Evolutionary conservation across 2,797 vertebrate genomes (phyloP), one percentile per base, ranked within the genome.

Genomic region (Pseudotriccus pelzelni): DNA sequence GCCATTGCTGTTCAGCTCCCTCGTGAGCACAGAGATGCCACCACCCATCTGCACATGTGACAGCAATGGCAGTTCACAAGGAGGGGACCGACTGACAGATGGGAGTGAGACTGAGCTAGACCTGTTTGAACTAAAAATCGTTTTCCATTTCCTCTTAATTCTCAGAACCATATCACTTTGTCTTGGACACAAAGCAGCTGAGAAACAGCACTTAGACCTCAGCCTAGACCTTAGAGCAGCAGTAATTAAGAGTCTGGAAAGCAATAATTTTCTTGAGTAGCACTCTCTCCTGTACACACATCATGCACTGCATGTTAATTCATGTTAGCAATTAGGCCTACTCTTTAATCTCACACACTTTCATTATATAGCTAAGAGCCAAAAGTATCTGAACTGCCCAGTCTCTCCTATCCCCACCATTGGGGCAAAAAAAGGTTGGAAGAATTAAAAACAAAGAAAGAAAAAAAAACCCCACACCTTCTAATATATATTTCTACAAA

Each of bases 221-320:
- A 78, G 72, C 43, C 73, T 75, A 85, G 76, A 89, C 73, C 87
- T 94, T 66, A 81, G 66, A 78, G 76, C 79, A 81, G 66, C 73
- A 81, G 69, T 86, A 96, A 96, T 88, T 83, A 89, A 82, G 79
- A 75, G 49, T 43, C 15, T 80, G 62, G 89, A 94, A 89, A 92
- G 68, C 66, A 74, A 2, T 91, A n/a, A 81, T 93, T 87, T 87
- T 72, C 86, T 30, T 8, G 37, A 93, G 62, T 74, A 81, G 70
- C 27, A 58, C 55, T 52, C 73, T 73, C 47, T 93, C 73, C 49
- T 78, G 24, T 28, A 81, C 49, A 72, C 24, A 62, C 41, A 80
- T 49, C 56, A 63, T 22, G 11, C 2, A 1, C 43, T 66, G 58
- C 50, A 47, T 6, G 1, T 67, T 67, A 64, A 89, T 72, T 87